Evolutionary conservation across 2,888 invertebrate genomes (phyloP).

Genomic region (Pycnomerus fuliginosus): DNA sequence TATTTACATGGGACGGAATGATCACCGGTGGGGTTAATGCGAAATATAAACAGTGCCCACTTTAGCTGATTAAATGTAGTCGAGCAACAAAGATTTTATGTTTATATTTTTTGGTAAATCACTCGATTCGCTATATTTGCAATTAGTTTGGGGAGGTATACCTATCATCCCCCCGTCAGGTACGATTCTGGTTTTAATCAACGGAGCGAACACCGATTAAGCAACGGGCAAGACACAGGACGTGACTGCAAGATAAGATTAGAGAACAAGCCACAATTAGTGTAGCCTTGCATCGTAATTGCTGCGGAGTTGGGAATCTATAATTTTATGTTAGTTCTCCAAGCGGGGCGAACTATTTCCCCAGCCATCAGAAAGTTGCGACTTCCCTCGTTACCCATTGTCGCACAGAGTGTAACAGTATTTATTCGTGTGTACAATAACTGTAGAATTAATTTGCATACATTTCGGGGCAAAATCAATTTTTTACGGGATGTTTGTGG

Average conservation of each 20-base stretch:
- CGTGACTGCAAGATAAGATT: constrained; percentile 46
- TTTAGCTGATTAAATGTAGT: too few relatives aligned
- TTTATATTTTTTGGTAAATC: too few relatives aligned
- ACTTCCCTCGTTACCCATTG: not conserved
- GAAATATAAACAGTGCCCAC: too few relatives aligned
- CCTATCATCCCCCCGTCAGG: too few relatives aligned
- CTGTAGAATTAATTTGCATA: too few relatives aligned
- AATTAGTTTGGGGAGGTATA: too few relatives aligned
- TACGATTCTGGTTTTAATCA: constrained; percentile 17
- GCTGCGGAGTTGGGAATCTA: constrained; percentile 43
- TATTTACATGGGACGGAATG: too few relatives aligned
- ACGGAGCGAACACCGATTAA: constrained; percentile 12
- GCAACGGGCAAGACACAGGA: constrained; percentile 26
- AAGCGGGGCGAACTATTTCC: constrained; percentile 20
- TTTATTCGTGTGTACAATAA: constrained; percentile 3
- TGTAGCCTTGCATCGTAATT: constrained; percentile 44
- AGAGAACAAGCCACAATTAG: constrained; percentile 49
- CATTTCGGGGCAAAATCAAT: too few relatives aligned
- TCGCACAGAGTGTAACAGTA: not conserved
- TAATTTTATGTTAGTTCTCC: constrained; percentile 43
- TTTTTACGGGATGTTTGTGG: too few relatives aligned
- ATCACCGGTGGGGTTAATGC: too few relatives aligned
- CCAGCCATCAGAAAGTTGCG: not conserved
- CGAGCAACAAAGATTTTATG: too few relatives aligned
- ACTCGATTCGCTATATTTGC: too few relatives aligned